Conservation (phyloP, 2,888 invertebrate species). For the Macrosoma leucophasiata region DNA sequence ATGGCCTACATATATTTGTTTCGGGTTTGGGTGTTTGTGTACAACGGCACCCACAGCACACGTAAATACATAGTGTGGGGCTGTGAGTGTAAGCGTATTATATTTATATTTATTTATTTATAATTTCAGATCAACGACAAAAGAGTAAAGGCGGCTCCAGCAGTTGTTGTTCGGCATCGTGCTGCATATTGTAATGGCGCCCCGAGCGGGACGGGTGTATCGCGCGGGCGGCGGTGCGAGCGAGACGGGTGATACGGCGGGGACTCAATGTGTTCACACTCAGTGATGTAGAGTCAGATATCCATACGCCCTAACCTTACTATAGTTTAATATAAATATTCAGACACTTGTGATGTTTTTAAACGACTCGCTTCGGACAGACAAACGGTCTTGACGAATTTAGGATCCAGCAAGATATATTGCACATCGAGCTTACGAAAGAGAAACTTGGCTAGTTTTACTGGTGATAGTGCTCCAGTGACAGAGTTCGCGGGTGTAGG, state of each 20-base stretch:
- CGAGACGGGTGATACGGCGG: conserved; percentile 41
- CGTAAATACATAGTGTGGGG: neutral
- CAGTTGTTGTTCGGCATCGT: conserved; percentile 95
- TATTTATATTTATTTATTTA: no score
- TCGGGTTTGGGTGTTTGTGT: no score
- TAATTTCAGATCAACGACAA: conserved; percentile 92
- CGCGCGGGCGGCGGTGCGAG: conserved; percentile 38
- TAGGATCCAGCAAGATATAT: no score
- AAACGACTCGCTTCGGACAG: conserved; percentile 38
- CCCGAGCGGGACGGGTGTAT: conserved; percentile 35
- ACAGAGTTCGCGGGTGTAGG: no score
- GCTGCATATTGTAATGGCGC: conserved; percentile 91
- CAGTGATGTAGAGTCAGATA: conserved; percentile 49
- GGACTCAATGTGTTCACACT: conserved; percentile 60
- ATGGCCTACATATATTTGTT: no score
- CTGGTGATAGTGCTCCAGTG: no score
- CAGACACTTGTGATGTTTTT: conserved; percentile 50
- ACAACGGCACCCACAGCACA: no score
- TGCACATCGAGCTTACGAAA: no score
- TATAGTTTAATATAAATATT: conserved; percentile 14
- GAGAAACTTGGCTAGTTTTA: no score
- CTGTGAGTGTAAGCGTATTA: no score
- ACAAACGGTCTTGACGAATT: no score
- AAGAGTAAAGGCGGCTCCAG: conserved; percentile 96
- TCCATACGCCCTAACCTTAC: conserved; percentile 37